Base-by-base conservation (phyloP, 1,140 invertebrate species). In the Pararge aegeria region DNA sequence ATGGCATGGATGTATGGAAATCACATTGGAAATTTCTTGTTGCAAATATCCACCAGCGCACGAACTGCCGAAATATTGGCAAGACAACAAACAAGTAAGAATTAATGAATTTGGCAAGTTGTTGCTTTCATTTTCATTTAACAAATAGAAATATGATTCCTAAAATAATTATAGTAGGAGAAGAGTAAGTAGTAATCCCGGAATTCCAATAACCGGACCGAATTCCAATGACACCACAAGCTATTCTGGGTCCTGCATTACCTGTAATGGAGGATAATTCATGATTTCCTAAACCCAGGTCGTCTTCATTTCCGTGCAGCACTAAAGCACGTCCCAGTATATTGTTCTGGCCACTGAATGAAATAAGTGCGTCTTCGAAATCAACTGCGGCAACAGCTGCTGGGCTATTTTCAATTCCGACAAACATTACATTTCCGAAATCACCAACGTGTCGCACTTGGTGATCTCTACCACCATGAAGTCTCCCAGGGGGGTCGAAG, bases 1-100 rank as follows among this genome's bases (percentile, higher is more conserved):
- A 10, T 97, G 96, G 94, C 97, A 97, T 75, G 98, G 98, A 46
- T 98, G 97, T 82, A 99, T 99, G 96, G 98, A 99, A 91, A 94
- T 99, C 13, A 99, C 98, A 0, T 89, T 99, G 30, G 98, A 99
- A 86, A 93, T 99, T 46, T 98, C 97, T 0, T 99, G 98, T 90
- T 98, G 96, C 89, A 99, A 99, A 91, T 99, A 95, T 89, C 98
- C 98, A 0, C 93, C 93, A 2, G 94, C 95, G 2, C 92, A 94
- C 53, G 94, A 98, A 75, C 89, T 99, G 16, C 93, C 94, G 6
- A 94, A 95, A 68, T 98, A 98, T 84, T 99, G 98, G 98, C 93
- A 95, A 61, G 97, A 99, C 68, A 99, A 99, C 89, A 94, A 95
- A 90, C 92, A 95, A 87, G 95, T 96, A 64, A 46, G 46, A 44